Evolutionary conservation across 2,888 invertebrate genomes (phyloP), one percentile per base, ranked within the genome.

Genomic region (Aporophyla lueneburgensis): DNA sequence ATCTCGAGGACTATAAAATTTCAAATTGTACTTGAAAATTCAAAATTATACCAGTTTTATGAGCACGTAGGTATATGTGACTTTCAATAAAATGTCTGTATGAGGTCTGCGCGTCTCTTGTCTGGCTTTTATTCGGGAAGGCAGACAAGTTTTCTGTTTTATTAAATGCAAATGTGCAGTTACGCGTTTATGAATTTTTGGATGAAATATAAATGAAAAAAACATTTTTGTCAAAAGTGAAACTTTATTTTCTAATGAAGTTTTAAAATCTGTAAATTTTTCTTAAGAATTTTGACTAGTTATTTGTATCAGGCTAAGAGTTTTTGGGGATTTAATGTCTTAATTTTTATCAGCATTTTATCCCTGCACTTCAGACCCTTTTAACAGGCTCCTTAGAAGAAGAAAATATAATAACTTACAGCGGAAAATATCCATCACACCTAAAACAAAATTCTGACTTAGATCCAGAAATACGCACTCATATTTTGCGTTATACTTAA

Each of bases 11-110:
- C 79, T 63, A 82, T 88, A 88, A 90, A 89, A 81, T 53, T 88
- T 85, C 68, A 71, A 82, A 88, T 78, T 78, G 75, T 71, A 81
- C 85, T 86, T 87, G 78, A 87, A 83, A 84, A 87, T 85, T 76
- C 83, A 53, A 59, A 78, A 80, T 84, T 85, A 87, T 88, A 75
- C 80, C 70, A 49, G 49, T 71, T 85, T 90, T 87, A 90, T 83
- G 62, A 73, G 76, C 72, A 12, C 12, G 43, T 46, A 46, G 43
- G 24, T 58, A 79, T 73, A 85, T 82, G 83, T 65, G 81, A 75
- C 19, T 86, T 80, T 80, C 84, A 89, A 90, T 88, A 89, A 89
- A 89, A 83, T 87, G 78, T 83, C 80, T 74, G 76, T 65, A 72
- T 71, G 67, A 62, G 54, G 51, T 80, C 67, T 80, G 51, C 46